Evolutionary conservation across 2,888 invertebrate species (phyloP).

Genomic region (Smittia sp.): DNA sequence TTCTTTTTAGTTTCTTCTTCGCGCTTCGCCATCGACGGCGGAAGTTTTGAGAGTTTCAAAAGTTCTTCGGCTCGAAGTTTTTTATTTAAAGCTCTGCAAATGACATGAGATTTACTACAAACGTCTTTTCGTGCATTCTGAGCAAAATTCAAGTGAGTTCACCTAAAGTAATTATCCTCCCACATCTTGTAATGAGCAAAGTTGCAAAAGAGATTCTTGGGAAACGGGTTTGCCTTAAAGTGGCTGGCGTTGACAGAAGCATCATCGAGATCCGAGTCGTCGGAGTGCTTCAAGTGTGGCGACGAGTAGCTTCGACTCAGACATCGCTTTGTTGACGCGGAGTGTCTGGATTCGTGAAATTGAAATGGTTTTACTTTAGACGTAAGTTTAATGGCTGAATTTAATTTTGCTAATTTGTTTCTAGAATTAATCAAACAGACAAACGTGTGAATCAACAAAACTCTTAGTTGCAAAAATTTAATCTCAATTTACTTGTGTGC

Average conservation of each 20-base stretch:
- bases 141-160: constrained; percentile 40
- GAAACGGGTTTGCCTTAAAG: constrained; percentile 67
- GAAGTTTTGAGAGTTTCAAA: constrained; percentile 63
- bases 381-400: constrained; percentile 61
- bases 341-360: constrained; percentile 56
- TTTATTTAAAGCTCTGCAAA: constrained; percentile 60
- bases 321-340: constrained; percentile 38
- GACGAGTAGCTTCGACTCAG: constrained; percentile 49
- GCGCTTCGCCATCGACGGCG: constrained; percentile 66
- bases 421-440: constrained; percentile 48
- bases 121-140: constrained; percentile 1
- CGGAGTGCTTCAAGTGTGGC: constrained; percentile 47
- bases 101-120: constrained; percentile 42
- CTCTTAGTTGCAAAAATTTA: not conserved
- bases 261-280: constrained; percentile 45
- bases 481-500: constrained; percentile 60
- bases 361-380: constrained; percentile 66
- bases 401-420: constrained; percentile 59
- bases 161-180: constrained; percentile 72
- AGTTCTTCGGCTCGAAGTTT: constrained; percentile 69
- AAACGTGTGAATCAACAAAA: constrained; percentile 16
- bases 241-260: constrained; percentile 45
- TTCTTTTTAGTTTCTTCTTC: constrained; percentile 50
- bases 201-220: constrained; percentile 67
- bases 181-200: constrained; percentile 68